phyloP scores from a whole-genome alignment of 2,797 vertebrate genomes.

The Sparus aurata region DNA sequence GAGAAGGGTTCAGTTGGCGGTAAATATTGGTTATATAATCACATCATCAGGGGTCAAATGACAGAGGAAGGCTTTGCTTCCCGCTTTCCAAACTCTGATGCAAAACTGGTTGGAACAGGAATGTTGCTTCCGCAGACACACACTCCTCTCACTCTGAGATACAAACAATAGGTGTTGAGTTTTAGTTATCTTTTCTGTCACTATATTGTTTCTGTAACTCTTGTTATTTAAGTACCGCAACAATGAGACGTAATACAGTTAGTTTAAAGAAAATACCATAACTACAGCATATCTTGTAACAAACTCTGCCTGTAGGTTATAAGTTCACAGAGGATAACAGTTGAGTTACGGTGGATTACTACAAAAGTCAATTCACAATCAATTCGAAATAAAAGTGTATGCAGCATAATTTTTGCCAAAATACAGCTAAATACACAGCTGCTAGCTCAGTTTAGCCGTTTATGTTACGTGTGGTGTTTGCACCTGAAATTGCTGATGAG shows the following conservation, averaged over 20 bases:
- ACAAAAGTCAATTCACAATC: too few relatives aligned
- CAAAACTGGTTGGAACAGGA: background rate
- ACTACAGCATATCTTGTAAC: background rate
- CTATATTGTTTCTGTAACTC: too few relatives aligned
- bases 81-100: background rate
- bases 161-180: background rate
- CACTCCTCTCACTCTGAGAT: background rate
- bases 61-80: background rate
- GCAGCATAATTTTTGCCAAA: background rate
- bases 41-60: slow-evolving; percentile 6
- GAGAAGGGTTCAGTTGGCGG: background rate
- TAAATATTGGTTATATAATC: background rate
- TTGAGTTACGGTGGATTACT: background rate
- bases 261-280: background rate
- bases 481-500: background rate
- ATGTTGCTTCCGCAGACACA: background rate
- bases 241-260: background rate
- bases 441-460: background rate
- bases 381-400: background rate
- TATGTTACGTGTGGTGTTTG: background rate
- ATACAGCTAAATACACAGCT: background rate
- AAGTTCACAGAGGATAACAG: background rate
- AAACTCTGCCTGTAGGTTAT: too few relatives aligned
- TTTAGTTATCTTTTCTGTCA: background rate
- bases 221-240: background rate